Base-by-base conservation (phyloP, 2,888 invertebrate species). In the Diogma glabrata region DNA sequence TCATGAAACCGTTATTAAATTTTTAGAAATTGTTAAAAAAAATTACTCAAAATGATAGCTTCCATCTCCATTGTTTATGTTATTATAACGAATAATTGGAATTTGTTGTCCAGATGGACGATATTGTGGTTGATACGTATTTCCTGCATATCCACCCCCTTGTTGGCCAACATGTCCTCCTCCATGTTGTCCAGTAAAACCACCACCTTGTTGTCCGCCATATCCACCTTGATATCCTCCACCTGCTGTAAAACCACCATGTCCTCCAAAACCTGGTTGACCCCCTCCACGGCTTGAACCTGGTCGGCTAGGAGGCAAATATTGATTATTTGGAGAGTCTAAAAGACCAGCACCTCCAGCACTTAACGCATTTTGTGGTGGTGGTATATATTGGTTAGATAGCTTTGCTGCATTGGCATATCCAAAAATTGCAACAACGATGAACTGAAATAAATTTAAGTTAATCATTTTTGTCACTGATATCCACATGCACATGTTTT, bases 21-120 rank as follows among this genome's bases (percentile, higher is more conserved):
- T 51, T 52, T 51, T 52, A 19, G 52, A 30, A 46, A 48, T 33
- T 22, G 28, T 45, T 49, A 40, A 51, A 51, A 52, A 17, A 30
- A 43, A 67, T 64, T 64, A 81, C 80, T 78, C 79, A 67, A 76
- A 82, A 55, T 75, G 74, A 61, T 82, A 82, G 60, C 71, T 77
- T 48, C 79, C 80, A 58, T 78, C 79, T 36, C 79, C 78, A 60
- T 78, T 77, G 63, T 78, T 79, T 26, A 72, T 71, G 55, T 77
- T 79, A 52, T 76, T 75, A 60, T 75, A 78, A 53, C 74, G 71
- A 17, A 78, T 61, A 55, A 81, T 81, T 8, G 79, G 79, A 56
- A 79, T 75, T 38, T 73, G 70, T 23, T 38, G 72, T 62, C 49
- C 72, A 63, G 57, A 62, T 67, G 50, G 64, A 64, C 16, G 46